These are phyloP conservation scores for Cephus rjabovi DNA, from an alignment of 2,888 invertebrate species.

Conservation along the genomic window DNA sequence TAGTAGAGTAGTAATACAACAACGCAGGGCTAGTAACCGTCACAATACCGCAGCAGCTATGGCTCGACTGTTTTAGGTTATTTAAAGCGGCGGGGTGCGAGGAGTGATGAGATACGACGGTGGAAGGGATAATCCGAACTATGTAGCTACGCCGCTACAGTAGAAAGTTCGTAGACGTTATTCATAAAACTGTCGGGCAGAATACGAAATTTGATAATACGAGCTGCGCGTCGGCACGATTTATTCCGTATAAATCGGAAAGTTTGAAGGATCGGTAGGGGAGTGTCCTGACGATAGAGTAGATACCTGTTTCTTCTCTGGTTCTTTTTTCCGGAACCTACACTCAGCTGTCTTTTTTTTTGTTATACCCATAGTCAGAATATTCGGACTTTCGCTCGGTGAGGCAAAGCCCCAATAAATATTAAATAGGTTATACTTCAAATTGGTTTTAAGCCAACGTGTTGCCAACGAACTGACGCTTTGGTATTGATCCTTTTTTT, in stretches of 20 bases:
- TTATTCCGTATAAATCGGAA: conserved; percentile 18
- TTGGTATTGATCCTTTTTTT: not conserved
- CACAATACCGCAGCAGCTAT: not conserved
- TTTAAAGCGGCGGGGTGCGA: not conserved
- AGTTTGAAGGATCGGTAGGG: conserved; percentile 13
- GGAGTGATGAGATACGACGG: not conserved
- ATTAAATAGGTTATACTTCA: conserved; percentile 11
- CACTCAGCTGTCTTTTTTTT: not conserved
- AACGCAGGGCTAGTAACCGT: not conserved
- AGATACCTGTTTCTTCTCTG: not conserved
- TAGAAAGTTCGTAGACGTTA: conserved; percentile 13
- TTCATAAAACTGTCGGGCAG: conserved; percentile 15
- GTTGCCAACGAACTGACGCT: not conserved
- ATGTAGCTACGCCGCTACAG: not conserved
- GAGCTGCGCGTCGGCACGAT: conserved; percentile 9
- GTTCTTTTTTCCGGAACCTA: not conserved
- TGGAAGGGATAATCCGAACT: not conserved
- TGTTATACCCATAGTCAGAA: not conserved
- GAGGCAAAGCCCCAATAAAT: conserved; percentile 5
- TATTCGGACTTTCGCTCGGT: not conserved
- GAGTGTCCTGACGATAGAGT: conserved; percentile 2
- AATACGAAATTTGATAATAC: conserved; percentile 15
- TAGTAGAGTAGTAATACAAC: not conserved
- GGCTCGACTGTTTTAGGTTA: not conserved
- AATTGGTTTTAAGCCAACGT: conserved; percentile 7